Evolutionary conservation across 2,888 invertebrate species (phyloP).

Genomic region (Ptilodon capucinus): DNA sequence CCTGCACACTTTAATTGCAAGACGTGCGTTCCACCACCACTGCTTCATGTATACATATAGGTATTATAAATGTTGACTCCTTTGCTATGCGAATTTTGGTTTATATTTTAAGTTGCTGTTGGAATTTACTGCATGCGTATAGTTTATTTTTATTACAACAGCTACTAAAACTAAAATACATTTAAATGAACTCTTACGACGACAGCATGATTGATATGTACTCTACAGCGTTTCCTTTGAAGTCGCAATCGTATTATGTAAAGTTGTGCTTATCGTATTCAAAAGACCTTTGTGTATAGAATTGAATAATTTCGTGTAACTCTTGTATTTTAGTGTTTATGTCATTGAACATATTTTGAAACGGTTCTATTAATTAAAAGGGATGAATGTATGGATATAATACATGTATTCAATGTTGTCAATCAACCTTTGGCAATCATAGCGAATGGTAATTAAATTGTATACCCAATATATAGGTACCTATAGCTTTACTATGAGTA

Average conservation of each 20-base stretch:
- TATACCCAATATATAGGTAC: too few relatives aligned
- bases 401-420: not conserved
- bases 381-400: not conserved
- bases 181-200: not conserved
- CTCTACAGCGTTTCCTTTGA: not conserved
- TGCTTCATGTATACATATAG: too few relatives aligned
- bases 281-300: not conserved
- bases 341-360: not conserved
- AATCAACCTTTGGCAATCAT: not conserved
- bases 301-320: not conserved
- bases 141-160: not conserved
- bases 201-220: not conserved
- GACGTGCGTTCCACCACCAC: too few relatives aligned
- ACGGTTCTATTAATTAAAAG: not conserved
- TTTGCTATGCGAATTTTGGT: not conserved
- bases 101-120: not conserved
- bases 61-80: not conserved
- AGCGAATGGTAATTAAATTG: constrained; percentile 1
- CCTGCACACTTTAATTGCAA: too few relatives aligned
- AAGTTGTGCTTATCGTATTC: not conserved
- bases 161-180: not conserved
- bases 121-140: not conserved
- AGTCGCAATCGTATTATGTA: not conserved
- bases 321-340: not conserved
- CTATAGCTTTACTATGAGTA: too few relatives aligned